Evolutionary conservation across 2,888 invertebrate species (phyloP).

Genomic region (Sinhomidia bicolor): DNA sequence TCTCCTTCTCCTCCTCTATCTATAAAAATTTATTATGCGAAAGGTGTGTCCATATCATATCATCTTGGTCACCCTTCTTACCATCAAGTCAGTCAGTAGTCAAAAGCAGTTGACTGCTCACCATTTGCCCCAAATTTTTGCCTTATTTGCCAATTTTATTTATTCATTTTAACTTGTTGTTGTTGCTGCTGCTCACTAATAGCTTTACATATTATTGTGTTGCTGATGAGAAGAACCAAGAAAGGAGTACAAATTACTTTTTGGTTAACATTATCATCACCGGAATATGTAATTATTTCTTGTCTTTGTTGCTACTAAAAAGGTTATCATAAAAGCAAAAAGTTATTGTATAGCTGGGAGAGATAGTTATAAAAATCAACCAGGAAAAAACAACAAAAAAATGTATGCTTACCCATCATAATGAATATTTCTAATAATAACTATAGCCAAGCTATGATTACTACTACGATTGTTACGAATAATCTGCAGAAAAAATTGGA

Average conservation of each 20-base stretch:
- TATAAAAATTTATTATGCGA: conserved; percentile 1
- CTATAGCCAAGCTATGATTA: too few species aligned
- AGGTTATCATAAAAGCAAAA: too few species aligned
- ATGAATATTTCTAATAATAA: too few species aligned
- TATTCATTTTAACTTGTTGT: neutral
- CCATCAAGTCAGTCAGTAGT: neutral
- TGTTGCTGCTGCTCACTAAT: neutral
- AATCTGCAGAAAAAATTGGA: too few species aligned
- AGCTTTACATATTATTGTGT: neutral
- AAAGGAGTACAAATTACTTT: conserved; percentile 23
- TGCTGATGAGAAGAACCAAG: neutral
- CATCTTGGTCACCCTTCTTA: neutral
- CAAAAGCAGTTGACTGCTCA: neutral
- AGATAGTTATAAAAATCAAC: too few species aligned
- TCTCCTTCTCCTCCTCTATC: neutral
- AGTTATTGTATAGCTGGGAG: too few species aligned
- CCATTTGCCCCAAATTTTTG: conserved; percentile 6
- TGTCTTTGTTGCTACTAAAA: too few species aligned
- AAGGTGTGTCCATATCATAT: neutral
- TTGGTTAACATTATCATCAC: neutral
- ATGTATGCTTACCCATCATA: too few species aligned
- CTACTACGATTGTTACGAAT: too few species aligned
- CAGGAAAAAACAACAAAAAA: too few species aligned
- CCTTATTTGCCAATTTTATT: neutral
- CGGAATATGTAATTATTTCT: neutral